Percentiles rank a stretch among this genome's conserved stretches.
Conservation (phyloP, 2,113 vertebrate genomes). For the Felis catus region DNA sequence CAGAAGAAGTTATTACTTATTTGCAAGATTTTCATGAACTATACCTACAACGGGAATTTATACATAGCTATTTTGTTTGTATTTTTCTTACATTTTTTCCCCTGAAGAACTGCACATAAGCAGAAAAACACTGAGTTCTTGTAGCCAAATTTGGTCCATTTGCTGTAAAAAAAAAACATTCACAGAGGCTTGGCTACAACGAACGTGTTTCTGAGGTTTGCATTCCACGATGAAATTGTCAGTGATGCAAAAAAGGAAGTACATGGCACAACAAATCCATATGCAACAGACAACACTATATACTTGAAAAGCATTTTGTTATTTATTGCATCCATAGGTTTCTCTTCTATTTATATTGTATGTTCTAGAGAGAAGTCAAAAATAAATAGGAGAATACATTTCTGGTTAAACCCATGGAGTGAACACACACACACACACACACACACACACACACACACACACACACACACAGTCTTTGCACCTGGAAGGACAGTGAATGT, state of each 20-base stretch:
- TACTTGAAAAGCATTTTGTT: background rate
- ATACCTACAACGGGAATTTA: background rate
- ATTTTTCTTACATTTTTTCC: background rate
- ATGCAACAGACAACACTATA: background rate
- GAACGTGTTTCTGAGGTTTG: background rate
- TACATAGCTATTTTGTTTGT: background rate
- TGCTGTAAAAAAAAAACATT: background rate
- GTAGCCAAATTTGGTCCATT: background rate
- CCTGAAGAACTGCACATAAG: background rate
- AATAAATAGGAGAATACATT: background rate
- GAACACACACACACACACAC: background rate
- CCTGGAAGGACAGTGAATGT: background rate
- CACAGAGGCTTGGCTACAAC: background rate
- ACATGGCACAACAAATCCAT: background rate
- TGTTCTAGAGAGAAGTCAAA: background rate
- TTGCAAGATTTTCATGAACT: background rate
- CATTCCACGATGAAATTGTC: background rate
- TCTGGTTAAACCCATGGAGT: background rate
- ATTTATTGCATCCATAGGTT: background rate
- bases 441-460: background rate
- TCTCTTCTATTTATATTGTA: background rate
- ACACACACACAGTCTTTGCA: background rate
- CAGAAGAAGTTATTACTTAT: background rate
- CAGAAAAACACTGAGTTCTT: background rate
- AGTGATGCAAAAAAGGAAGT: background rate